Evolutionary conservation across 92 coral and sea anemone genomes (phyloP), one percentile per base, ranked within the genome.

Genomic region (Montipora capitata): DNA sequence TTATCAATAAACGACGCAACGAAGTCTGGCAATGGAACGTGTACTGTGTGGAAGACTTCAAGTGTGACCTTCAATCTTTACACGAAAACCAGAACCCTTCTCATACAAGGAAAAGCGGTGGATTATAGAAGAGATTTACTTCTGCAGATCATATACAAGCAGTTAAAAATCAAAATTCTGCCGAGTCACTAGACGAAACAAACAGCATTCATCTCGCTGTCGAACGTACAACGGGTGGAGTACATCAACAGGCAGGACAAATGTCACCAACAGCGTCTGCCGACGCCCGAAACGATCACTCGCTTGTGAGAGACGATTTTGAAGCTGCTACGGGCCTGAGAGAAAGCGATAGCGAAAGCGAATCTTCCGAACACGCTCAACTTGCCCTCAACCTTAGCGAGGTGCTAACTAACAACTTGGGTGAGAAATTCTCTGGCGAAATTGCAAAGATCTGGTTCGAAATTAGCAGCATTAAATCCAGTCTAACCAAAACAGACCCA

Each of bases 21-120:
- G 70, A 74, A 62, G 70, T 59, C 78, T 72, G 44, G 12, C 20
- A 84, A 84, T 62, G 88, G 81, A 73, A 73, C 75, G 69, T 73
- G 73, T 74, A 62, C 71, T 12, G 88, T 63, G 88, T 84, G 80
- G 88, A 44, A 48, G 81, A 84, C 76, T 20, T 48, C 88, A 84
- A 20, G 27, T 20, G 27, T 20, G 27, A 20, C 27, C 27, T 20
- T 20, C 27, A 20, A 20, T 61, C 71, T 84, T 56, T 84, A 63
- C 69, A 41, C 38, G 54, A 69, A 81, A 42, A 70, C 87, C 40
- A 74, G 59, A 72, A 74, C 88, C 74, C 69, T 84, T 18, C 76
- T 74, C 51, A 74, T 84, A 73, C 82, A 84, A 74, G 88, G 81
- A 59, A 84, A 84, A 84, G 82, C 67, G 51, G 76, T 71, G 52